A percentile compares a stretch with the other conserved stretches of the same genome.
Evolutionary conservation across 2,888 invertebrate species (phyloP).

Genomic region (Lepeophtheirus nordmannii): DNA sequence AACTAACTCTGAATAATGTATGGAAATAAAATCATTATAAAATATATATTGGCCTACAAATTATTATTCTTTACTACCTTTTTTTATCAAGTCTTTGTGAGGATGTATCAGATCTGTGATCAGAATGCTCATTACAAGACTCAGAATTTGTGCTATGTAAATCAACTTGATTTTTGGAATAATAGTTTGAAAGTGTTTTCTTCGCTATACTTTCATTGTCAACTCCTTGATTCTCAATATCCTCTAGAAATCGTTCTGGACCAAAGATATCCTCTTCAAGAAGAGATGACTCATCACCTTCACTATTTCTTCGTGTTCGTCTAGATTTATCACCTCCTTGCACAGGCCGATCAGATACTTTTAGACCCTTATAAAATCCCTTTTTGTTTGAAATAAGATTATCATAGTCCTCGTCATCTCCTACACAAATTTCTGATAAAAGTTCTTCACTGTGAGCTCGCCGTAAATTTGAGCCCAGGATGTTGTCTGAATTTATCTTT

Average conservation of each 20-base stretch:
- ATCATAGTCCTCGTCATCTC: background rate
- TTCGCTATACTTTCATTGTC: background rate
- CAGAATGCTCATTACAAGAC: background rate
- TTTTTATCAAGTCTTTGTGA: background rate
- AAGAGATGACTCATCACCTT: conserved; percentile 13
- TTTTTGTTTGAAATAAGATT: background rate
- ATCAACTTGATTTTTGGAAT: background rate
- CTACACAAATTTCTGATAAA: conserved; percentile 14
- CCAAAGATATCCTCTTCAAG: background rate
- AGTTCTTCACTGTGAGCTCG: conserved; percentile 22
- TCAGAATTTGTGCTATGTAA: background rate
- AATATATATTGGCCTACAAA: background rate
- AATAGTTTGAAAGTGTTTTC: background rate
- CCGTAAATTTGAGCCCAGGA: background rate
- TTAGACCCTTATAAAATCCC: background rate
- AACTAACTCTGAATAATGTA: background rate
- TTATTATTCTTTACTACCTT: background rate
- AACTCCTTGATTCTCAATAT: background rate
- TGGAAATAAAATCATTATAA: background rate
- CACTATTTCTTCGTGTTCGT: conserved; percentile 11
- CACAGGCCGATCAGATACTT: conserved; percentile 19
- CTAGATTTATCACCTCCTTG: background rate
- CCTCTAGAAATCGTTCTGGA: background rate
- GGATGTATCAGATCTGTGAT: background rate
- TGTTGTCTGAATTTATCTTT: background rate